Evolutionary conservation across 2,888 invertebrate genomes (phyloP), one percentile per base, ranked within the genome.

Genomic region (Pseudococcus viburni): DNA sequence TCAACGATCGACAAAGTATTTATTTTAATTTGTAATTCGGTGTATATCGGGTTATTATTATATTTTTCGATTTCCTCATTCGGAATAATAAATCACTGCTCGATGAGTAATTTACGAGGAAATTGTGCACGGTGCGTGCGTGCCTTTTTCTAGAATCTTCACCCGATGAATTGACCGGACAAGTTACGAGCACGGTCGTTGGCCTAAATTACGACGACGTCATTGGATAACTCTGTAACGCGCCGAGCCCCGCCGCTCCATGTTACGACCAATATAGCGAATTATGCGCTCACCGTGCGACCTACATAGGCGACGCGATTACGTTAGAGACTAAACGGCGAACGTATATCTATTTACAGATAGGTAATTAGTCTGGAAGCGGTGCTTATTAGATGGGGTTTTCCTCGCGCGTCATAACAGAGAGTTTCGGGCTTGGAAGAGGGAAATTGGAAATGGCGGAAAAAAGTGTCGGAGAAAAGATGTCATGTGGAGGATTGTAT

Each of bases 211-310:
- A 19, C 33, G 59, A 85, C 51, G 85, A 85, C 85, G 85, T 85
- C 85, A 85, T 64, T 55, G 42, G 84, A 55, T 84, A 64, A 64
- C 64, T 64, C 33, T 6, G 22, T 9, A 22, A 22, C 22, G 19
- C 22, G 64, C 64, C 9, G 9, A 17, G 55, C n/a, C 55, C 22
- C 64, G 64, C 64, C 64, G 55, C n/a, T 6, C 12, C 64, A 6
- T 59, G 59, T 59, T 59, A 86, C 89, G 48, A 86, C 86, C 86
- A 83, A 87, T 87, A 84, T 87, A 84, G 86, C 89, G 17, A n/a
- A 39, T 87, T 87, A 87, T 87, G 89, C 68, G 89, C 68, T 68
- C 89, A 83, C 85, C 84, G 87, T 86, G 64, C 86, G 83, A 89
- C 87, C 51, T 68, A 83, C 51, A 89, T 89, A 80, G 55, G 64